phyloP scores from a whole-genome alignment of 2,113 vertebrate genomes.

The Cromileptes altivelis region DNA sequence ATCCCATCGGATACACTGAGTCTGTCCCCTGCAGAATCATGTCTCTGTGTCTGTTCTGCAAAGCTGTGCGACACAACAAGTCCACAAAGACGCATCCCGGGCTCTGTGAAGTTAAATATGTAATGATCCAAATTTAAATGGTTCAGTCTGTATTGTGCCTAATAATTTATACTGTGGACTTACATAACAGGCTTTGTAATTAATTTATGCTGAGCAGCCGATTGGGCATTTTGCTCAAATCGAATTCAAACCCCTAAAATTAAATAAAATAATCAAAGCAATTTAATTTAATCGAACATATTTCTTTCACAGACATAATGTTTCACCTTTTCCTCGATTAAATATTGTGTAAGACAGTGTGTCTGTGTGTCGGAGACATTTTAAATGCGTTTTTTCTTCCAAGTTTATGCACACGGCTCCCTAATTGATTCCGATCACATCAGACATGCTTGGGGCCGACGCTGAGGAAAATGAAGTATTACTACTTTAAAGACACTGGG shows the following conservation, averaged over 20 bases:
- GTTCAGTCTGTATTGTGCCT: background rate
- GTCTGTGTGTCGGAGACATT: background rate
- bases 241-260: background rate
- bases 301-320: rapidly evolving
- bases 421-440: conserved; percentile 38
- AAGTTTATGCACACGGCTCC: conserved; percentile 41
- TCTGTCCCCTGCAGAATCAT: background rate
- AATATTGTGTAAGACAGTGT: too few relatives aligned
- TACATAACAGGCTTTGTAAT: background rate
- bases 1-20: background rate
- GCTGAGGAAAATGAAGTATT: conserved; percentile 17
- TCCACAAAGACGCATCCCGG: background rate
- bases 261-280: background rate
- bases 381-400: conserved; percentile 17
- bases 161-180: conserved; percentile 1
- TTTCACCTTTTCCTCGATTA: background rate
- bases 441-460: conserved; percentile 18
- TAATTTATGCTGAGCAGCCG: background rate
- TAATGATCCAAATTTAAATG: background rate
- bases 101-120: background rate
- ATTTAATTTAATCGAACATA: background rate
- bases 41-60: background rate
- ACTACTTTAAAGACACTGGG: background rate
- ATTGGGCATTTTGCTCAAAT: background rate
- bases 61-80: conserved; percentile 9